Evolutionary conservation across 1,140 invertebrate genomes (phyloP).

Genomic region (Lineus longissimus): DNA sequence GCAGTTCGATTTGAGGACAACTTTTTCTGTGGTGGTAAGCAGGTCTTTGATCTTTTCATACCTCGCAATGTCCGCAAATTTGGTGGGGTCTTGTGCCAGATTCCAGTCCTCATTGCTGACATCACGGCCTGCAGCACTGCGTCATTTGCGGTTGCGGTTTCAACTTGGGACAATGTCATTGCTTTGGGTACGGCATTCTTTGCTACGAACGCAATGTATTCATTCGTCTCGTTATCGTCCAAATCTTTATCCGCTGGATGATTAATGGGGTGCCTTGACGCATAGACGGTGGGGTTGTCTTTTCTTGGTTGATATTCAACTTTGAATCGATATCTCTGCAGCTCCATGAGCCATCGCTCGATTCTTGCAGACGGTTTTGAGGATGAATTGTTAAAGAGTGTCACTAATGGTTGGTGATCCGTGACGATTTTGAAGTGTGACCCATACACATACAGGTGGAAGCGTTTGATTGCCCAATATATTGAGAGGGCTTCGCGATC

Average conservation of each 20-base stretch:
- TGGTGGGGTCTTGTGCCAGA: background rate
- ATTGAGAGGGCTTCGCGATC: too few species aligned
- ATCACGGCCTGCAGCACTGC: background rate
- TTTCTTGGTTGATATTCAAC: background rate
- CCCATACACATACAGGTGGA: too few species aligned
- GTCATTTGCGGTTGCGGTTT: background rate
- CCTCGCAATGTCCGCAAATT: background rate
- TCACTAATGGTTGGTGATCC: too few species aligned
- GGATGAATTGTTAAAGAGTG: too few species aligned
- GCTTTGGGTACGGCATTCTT: background rate
- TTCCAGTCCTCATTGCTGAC: background rate
- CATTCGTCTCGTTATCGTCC: background rate
- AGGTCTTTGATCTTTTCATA: background rate
- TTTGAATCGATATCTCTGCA: too few species aligned
- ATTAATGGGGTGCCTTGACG: background rate
- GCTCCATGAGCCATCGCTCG: too few species aligned
- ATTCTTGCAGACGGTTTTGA: too few species aligned
- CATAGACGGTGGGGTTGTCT: background rate
- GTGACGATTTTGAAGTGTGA: too few species aligned
- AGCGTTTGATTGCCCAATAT: too few species aligned
- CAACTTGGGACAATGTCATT: background rate
- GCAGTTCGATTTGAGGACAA: too few species aligned
- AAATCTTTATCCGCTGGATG: background rate
- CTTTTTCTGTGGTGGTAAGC: too few species aligned
- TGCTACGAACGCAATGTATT: background rate